Evolutionary conservation across 2,113 vertebrate species (phyloP).

Genomic region (Rhinolophus ferrumequinum): DNA sequence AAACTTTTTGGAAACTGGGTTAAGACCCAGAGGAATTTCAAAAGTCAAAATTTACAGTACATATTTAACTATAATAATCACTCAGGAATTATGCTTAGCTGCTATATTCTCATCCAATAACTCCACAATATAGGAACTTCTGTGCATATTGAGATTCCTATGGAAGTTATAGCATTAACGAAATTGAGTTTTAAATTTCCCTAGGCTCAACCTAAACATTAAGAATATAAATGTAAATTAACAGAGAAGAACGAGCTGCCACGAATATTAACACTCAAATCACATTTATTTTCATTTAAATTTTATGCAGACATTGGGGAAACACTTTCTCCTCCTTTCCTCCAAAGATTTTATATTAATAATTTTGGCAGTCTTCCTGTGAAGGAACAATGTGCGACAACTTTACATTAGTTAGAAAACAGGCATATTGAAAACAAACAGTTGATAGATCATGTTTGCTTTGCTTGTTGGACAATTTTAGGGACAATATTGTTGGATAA

Average conservation of each 20-base stretch:
- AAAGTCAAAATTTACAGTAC: slow-evolving; percentile 82
- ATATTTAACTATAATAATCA: slow-evolving; percentile 84
- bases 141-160: slow-evolving; percentile 83
- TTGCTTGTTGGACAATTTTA: slow-evolving; percentile 52
- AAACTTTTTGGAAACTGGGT: slow-evolving; percentile 69
- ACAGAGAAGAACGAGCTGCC: slow-evolving; percentile 81
- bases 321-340: slow-evolving; percentile 67
- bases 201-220: slow-evolving; percentile 86
- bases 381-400: slow-evolving; percentile 57
- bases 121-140: slow-evolving; percentile 80
- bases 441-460: slow-evolving; percentile 66
- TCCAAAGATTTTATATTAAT: slow-evolving; percentile 72
- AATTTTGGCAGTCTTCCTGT: slow-evolving; percentile 75
- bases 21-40: slow-evolving; percentile 70
- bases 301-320: slow-evolving; percentile 70
- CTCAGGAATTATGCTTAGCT: slow-evolving; percentile 81
- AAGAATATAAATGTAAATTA: slow-evolving; percentile 90
- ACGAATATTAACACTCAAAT: slow-evolving; percentile 84
- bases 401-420: slow-evolving; percentile 47
- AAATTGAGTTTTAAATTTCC: slow-evolving; percentile 87
- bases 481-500: slow-evolving; percentile 7
- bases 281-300: slow-evolving; percentile 80
- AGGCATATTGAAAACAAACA: slow-evolving; percentile 59
- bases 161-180: slow-evolving; percentile 87
- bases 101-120: slow-evolving; percentile 81